These are phyloP conservation scores for Helobdella robusta DNA, from an alignment of 2,888 invertebrate genomes.

Conservation along the genomic window DNA sequence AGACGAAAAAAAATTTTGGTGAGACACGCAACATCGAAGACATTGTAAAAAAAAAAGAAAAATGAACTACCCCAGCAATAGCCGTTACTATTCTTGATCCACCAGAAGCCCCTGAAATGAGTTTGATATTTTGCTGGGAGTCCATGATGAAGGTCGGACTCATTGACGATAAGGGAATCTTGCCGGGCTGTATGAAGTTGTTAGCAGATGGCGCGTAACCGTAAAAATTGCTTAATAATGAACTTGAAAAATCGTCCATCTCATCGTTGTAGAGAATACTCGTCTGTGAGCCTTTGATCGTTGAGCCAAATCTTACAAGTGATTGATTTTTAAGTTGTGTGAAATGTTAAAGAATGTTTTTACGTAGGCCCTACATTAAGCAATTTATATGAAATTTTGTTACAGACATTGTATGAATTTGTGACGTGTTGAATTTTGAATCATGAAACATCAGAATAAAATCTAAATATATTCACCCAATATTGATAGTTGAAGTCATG, in stretches of 20 bases:
- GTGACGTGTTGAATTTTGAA: no score
- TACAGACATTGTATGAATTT: no score
- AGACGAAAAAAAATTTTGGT: no score
- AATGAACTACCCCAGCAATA: conserved; percentile 51
- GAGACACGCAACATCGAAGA: no score
- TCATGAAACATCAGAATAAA: no score
- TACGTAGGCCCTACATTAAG: no score
- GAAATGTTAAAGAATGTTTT: no score
- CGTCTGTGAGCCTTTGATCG: conserved; percentile 46
- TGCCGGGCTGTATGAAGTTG: conserved; percentile 72
- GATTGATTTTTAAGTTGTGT: no score
- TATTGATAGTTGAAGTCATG: conserved; percentile 46
- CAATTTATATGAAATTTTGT: no score
- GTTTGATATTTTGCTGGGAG: conserved; percentile 58
- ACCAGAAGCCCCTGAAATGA: conserved; percentile 76
- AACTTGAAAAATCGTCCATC: conserved; percentile 79
- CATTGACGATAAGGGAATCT: conserved; percentile 83
- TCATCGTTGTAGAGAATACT: conserved; percentile 84
- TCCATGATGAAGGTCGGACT: conserved; percentile 69
- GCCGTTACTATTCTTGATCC: conserved; percentile 81
- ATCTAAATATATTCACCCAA: no score
- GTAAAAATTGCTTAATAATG: conserved; percentile 43
- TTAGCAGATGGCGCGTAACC: conserved; percentile 62
- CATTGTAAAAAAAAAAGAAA: no score
- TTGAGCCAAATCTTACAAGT: conserved; percentile 60